phyloP scores from a whole-genome alignment of 2,888 invertebrate genomes.

The Anorthoa munda region DNA sequence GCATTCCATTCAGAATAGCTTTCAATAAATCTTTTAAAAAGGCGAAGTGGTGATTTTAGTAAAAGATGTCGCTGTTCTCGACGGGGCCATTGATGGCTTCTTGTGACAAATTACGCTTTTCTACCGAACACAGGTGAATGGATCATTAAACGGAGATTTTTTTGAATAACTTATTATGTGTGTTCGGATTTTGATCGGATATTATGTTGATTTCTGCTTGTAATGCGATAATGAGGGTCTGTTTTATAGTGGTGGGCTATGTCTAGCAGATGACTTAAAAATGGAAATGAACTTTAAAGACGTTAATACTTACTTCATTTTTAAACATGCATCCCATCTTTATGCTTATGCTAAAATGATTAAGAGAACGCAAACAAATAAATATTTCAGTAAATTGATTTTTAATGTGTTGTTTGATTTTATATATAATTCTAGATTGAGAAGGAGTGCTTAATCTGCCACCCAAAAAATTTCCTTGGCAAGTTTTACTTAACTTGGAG shows the following conservation, averaged over 20 bases:
- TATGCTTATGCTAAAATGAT: too few species aligned
- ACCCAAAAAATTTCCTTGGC: too few species aligned
- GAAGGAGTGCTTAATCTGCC: too few species aligned
- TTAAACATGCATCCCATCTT: too few species aligned
- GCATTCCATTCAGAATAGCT: slow-evolving; percentile 45
- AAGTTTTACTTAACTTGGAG: too few species aligned
- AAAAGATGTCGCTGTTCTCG: slow-evolving; percentile 46
- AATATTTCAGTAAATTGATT: too few species aligned
- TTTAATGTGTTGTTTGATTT: too few species aligned
- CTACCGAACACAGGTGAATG: slow-evolving; percentile 43
- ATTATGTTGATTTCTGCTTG: slow-evolving; percentile 10
- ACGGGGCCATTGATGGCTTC: slow-evolving; percentile 50
- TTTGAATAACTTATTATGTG: slow-evolving; percentile 35
- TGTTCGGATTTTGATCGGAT: neutral
- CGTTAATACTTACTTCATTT: too few species aligned
- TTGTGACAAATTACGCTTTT: slow-evolving; percentile 53
- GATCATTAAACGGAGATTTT: slow-evolving; percentile 46
- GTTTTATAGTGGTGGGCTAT: neutral
- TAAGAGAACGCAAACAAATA: too few species aligned
- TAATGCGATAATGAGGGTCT: neutral
- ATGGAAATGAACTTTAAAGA: too few species aligned
- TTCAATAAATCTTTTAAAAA: slow-evolving; percentile 57
- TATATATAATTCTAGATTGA: too few species aligned
- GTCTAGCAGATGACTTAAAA: neutral
- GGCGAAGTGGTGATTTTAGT: slow-evolving; percentile 51